These are phyloP conservation scores for Todus mexicanus DNA, from an alignment of 2,797 vertebrate genomes.

Conservation along the genomic window DNA sequence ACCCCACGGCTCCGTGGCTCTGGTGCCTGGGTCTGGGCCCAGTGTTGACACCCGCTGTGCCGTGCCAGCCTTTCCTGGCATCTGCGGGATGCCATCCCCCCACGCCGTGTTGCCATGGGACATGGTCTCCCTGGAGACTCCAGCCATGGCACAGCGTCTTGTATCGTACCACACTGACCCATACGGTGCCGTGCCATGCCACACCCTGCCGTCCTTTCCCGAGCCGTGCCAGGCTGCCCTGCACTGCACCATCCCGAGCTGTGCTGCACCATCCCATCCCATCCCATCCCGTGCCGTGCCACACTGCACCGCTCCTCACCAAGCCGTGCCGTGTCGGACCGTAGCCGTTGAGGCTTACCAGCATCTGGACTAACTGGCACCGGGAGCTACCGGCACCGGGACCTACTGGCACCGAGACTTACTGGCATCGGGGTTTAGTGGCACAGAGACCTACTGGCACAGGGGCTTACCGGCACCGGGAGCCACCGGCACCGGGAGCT, in stretches of 20 bases:
- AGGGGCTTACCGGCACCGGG: not conserved
- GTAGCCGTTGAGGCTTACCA: not conserved
- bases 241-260: not conserved
- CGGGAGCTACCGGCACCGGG: not conserved
- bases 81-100: no score
- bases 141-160: no score
- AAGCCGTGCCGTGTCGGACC: not conserved
- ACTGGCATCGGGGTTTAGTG: not conserved
- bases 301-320: no score
- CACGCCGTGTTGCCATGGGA: no score
- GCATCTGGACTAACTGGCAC: not conserved
- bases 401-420: not conserved
- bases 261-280: not conserved
- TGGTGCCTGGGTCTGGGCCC: not conserved
- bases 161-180: no score
- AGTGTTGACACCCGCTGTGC: no score
- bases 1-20: fast-evolving
- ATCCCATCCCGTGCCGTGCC: not conserved
- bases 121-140: no score
- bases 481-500: not conserved
- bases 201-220: no score
- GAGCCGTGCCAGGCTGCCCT: not conserved
- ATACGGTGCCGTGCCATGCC: no score
- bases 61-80: no score
- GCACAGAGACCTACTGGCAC: not conserved